Evolutionary conservation across 92 coral and sea anemone species (phyloP), one percentile per base, ranked within the genome.

Genomic region (Paragorgia papillata): DNA sequence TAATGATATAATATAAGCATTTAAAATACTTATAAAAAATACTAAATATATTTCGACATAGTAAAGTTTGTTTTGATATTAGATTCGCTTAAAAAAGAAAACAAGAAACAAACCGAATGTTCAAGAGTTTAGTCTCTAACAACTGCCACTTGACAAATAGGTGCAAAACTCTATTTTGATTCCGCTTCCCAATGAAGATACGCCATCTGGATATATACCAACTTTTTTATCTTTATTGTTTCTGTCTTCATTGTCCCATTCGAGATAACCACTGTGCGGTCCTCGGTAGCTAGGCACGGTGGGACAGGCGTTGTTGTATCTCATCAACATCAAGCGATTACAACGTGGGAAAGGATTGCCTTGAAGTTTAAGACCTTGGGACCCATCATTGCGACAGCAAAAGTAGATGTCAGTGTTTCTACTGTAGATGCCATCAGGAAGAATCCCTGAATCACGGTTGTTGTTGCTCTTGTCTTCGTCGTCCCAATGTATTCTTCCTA

Each of bases 151-250:
- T 14, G 9, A 27, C n/a, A 21, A 24, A 39, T 60, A 60, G 7
- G 41, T 27, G 35, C 66, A 60, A 60, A 60, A 60, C 41, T 60
- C 66, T 3, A 60, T 60, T 30, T 60, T 60, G n/a, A 60, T 60
- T 30, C 66, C 66, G 35, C 34, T 60, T 30, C 66, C 66, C 25
- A 60, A 60, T 14, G 9, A 9, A 24, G 31, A 24, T 60, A 0
- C 41, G 35, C 66, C 66, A 39, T 60, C 66, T 13, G 66, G 66
- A 28, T 27, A 60, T 28, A 60, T 39, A 13, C 66, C 66, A 60
- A 60, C 37, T 17, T 39, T 33, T 20, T n/a, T 18, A 39, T 60
- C 66, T 24, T 0, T 4, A 39, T 60, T 60, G 1, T 12, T 10
- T 17, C 4, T 60, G 37, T 60, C 66, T 60, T 60, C n/a, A n/a